Evolutionary conservation across 2,888 invertebrate species (phyloP), one percentile per base, ranked within the genome.

Genomic region (Maniola hyperantus): DNA sequence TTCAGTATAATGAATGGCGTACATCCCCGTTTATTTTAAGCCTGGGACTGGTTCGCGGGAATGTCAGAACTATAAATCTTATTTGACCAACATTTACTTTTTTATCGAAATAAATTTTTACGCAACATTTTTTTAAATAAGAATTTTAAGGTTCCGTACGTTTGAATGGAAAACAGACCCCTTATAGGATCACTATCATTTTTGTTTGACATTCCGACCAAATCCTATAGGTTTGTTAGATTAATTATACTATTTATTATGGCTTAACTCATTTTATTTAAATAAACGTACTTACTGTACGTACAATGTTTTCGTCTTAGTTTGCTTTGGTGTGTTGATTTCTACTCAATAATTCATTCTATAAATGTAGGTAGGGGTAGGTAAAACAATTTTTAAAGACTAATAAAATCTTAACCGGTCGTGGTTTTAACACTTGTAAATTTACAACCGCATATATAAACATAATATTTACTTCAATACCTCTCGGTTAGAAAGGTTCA

Each of bases 31-130:
- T 65, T 64, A 65, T 64, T 50, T 33, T 53, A 55, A 61, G 26
- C 50, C 61, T 11, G 53, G 46, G 59, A 64, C 63, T 44, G 59
- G 59, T 64, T 57, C 70, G 76, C 78, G 77, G 79, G 76, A 79
- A 69, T 66, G 60, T 65, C 57, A 64, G 51, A 60, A 58, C 53
- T 62, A 53, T 58, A 44, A 63, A 50, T 60, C 55, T 64, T 60
- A 59, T 61, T 66, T 53, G 20, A 48, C n/a, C 20, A 39, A 13
- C 51, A n/a, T 65, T 48, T 48, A 15, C 2, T 36, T 36, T 39
- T 55, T n/a, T 13, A 39, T 36, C 2, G 8, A 1, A 36, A 36
- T 10, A 8, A 10, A 39, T 39, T 39, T 39, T 39, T 39, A 39
- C 39, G 0, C 8, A 10, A 1, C 1, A 1, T 15, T 34, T 26